These are phyloP conservation scores for Caenorhabditis panamensis DNA, from an alignment of 2,888 invertebrate genomes.

Conservation along the genomic window DNA sequence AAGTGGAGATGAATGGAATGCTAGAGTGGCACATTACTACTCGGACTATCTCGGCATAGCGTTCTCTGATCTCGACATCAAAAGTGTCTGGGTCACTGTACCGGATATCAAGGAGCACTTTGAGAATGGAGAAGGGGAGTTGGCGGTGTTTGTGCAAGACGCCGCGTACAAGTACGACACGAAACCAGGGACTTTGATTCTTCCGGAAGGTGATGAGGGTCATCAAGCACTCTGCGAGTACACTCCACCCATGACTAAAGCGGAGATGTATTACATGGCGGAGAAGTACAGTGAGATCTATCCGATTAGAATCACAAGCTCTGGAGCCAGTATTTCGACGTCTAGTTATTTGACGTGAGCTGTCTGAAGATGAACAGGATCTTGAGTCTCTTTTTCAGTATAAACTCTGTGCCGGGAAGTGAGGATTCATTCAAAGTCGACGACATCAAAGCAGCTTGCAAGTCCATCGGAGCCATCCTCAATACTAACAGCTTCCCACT, in stretches of 20 bases:
- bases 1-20: neutral
- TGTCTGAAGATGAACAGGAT: no score
- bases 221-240: conserved; percentile 36
- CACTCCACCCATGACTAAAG: no score
- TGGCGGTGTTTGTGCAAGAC: conserved; percentile 13
- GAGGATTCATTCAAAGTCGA: neutral
- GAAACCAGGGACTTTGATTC: neutral
- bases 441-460: neutral
- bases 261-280: conserved; percentile 22
- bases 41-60: neutral
- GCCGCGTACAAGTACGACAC: no score
- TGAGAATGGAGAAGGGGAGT: neutral
- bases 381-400: neutral
- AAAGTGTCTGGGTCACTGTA: conserved; percentile 14
- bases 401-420: neutral
- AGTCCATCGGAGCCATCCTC: conserved; percentile 8
- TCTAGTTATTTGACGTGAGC: conserved; percentile 6
- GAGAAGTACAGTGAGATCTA: conserved; percentile 27
- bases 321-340: conserved; percentile 5
- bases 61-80: neutral
- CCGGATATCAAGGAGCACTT: conserved; percentile 11
- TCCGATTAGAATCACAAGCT: neutral
- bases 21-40: conserved; percentile 4
- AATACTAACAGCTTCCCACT: conserved; percentile 16
- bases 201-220: neutral